These are phyloP conservation scores for Plectrocnemia conspersa DNA, from an alignment of 1,140 invertebrate species.

Conservation along the genomic window DNA sequence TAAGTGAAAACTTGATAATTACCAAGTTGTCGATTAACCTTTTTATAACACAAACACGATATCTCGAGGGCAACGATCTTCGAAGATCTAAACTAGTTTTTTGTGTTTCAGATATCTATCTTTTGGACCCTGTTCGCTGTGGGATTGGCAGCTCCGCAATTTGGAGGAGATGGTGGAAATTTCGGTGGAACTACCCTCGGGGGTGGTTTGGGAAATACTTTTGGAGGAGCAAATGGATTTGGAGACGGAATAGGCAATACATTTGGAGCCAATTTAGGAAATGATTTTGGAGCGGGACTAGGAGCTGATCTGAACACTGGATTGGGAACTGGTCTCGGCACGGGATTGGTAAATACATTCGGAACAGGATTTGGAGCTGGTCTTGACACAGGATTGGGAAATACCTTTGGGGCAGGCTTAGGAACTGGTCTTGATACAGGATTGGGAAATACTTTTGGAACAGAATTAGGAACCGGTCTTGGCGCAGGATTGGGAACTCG, in stretches of 20 bases:
- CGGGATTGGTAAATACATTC: constrained; percentile 8
- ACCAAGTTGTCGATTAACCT: too few species aligned
- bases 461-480: background rate
- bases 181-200: background rate
- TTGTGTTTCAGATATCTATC: constrained; percentile 11
- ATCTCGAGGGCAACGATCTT: too few species aligned
- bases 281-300: background rate
- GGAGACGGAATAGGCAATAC: background rate
- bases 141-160: constrained; percentile 19
- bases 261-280: background rate
- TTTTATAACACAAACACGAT: too few species aligned
- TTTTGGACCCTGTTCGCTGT: background rate
- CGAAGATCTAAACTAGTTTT: too few species aligned
- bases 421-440: background rate
- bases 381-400: constrained; percentile 3
- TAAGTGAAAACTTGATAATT: too few species aligned
- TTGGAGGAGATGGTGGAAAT: constrained; percentile 7
- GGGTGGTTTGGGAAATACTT: constrained; percentile 14
- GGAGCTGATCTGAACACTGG: constrained; percentile 13
- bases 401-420: background rate
- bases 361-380: background rate
- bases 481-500: background rate
- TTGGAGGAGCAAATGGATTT: constrained; percentile 13
- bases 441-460: background rate
- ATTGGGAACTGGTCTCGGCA: constrained; percentile 6